Evolutionary conservation across 2,888 invertebrate species (phyloP).

Genomic region (Boloria selene): DNA sequence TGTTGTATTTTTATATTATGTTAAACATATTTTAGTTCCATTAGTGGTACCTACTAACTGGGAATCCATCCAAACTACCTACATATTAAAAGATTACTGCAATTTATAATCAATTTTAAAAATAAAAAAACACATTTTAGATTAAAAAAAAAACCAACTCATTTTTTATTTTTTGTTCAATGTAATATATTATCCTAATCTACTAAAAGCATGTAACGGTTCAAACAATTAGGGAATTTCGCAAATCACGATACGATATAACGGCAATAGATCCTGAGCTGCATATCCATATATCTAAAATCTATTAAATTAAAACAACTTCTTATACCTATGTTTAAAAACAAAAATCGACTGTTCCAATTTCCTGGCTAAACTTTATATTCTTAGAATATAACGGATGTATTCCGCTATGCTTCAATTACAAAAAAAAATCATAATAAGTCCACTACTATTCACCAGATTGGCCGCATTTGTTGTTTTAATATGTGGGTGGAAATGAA

Average conservation of each 20-base stretch:
- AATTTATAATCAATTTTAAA: too few species aligned
- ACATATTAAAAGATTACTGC: too few species aligned
- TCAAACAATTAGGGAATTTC: slow-evolving; percentile 15
- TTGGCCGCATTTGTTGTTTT: slow-evolving; percentile 3
- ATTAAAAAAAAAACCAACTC: too few species aligned
- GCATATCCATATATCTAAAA: slow-evolving; percentile 2
- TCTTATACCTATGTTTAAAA: neutral
- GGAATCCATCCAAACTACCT: too few species aligned
- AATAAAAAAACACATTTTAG: too few species aligned
- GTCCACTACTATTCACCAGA: slow-evolving; percentile 13
- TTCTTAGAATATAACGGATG: neutral
- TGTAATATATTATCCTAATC: neutral
- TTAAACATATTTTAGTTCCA: too few species aligned
- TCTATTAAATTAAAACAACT: neutral
- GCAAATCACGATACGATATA: slow-evolving; percentile 21
- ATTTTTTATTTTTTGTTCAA: too few species aligned
- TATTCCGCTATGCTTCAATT: neutral
- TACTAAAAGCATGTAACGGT: slow-evolving; percentile 16
- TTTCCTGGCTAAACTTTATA: neutral
- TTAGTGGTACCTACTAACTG: too few species aligned
- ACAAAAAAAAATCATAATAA: slow-evolving; percentile 21
- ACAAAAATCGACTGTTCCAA: neutral
- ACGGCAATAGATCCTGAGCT: slow-evolving; percentile 21
- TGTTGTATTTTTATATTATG: neutral
- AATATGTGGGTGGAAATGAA: slow-evolving; percentile 15